phyloP scores from a whole-genome alignment of 64 coral and sea anemone genomes.

The Montipora efflorescens region DNA sequence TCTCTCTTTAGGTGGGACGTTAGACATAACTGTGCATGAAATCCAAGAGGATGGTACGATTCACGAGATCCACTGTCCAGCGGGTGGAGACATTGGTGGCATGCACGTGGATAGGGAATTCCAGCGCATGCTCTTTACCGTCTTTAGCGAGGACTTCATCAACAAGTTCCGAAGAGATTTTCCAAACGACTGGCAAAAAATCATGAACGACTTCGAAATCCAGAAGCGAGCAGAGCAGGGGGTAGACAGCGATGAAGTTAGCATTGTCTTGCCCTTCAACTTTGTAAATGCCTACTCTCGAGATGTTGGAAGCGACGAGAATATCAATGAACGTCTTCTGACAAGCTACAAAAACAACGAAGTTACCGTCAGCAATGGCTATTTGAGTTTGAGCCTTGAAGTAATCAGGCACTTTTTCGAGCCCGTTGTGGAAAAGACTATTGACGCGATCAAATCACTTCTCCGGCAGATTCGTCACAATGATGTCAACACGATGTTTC shows the following conservation, averaged over 20 bases:
- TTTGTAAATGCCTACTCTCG: conserved; percentile 68
- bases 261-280: conserved; percentile 75
- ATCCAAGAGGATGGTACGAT: conserved; percentile 75
- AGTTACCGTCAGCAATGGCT: conserved; percentile 61
- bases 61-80: conserved; percentile 78
- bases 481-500: conserved; percentile 77
- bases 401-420: conserved; percentile 48
- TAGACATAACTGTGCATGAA: conserved; percentile 80
- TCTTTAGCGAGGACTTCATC: conserved; percentile 74
- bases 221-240: conserved; percentile 79
- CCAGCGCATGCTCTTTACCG: conserved; percentile 47
- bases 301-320: conserved; percentile 62
- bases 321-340: conserved; percentile 49
- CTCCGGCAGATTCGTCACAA: conserved; percentile 21
- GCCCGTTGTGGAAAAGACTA: conserved; percentile 61
- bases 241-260: conserved; percentile 75
- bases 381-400: conserved; percentile 61
- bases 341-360: conserved; percentile 38
- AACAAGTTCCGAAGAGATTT: conserved; percentile 65
- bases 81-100: conserved; percentile 70
- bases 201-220: conserved; percentile 89
- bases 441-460: conserved; percentile 44
- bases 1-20: conserved; percentile 58
- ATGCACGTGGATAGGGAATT: conserved; percentile 78
- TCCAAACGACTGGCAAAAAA: conserved; percentile 87